Base-by-base conservation (phyloP, 2,113 vertebrate species). In the Calyptommatus sinebrachiatus region DNA sequence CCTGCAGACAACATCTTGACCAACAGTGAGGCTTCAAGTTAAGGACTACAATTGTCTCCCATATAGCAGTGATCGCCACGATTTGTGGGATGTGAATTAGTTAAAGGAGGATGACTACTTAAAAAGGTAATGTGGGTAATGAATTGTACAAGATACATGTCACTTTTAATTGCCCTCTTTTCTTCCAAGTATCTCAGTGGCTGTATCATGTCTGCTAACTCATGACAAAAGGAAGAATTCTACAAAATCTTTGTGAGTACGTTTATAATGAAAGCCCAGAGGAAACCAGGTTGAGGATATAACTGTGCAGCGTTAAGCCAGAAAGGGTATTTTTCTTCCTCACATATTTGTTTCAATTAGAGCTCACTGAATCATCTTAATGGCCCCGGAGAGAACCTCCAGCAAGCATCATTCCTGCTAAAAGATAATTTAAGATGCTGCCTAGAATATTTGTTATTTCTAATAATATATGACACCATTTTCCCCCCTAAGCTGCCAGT, bases 331-430 rank as follows among this genome's bases (percentile, higher is more conserved):
- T 84, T 86, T 88, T 83, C 61, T 81, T 88, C 85, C 63, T 79
- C 71, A 71, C 1, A 0, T 78, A 85, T 87, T 88, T 88, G 62
- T 91, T 91, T 89, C 88, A 86, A 76, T 89, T 82, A 85, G 50
- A 79, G 66, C 22, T 87, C 84, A 77, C 7, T 26, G 50, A 91
- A 88, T 83, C 79, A 86, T 73, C 78, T 82, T 62, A 69, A 73
- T 10, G 79, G 82, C 82, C 73, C 86, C 22, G 41, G 73, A 86
- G 79, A 80, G 73, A 62, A 78, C 80, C 78, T 66, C 74, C 73
- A 66, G 77, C 29, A 83, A 83, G 79, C 82, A 86, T 26, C 48
- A 31, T 69, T 1, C 62, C 62, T 68, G 78, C 72, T 90, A 65
- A 79, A 68, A 89, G 89, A 77, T 65, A 86, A 84, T 79, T 84